A percentile compares a stretch with the other conserved stretches of the same genome.
These are phyloP conservation scores for Trinectes maculatus DNA, from an alignment of 2,113 vertebrate genomes.

Conservation along the genomic window DNA sequence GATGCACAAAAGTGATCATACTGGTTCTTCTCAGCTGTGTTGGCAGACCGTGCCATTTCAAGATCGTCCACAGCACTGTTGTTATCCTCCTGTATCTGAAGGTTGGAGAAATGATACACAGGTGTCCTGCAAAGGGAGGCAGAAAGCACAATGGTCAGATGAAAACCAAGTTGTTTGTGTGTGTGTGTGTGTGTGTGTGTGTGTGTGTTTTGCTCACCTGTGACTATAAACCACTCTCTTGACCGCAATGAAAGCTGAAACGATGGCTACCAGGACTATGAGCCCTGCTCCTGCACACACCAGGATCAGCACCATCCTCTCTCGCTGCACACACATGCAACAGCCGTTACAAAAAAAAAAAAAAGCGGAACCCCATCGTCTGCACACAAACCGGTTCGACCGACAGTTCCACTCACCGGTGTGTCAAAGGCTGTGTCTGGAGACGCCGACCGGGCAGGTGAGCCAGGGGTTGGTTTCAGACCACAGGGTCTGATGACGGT, in stretches of 20 bases:
- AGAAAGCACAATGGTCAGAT: neutral
- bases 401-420: conserved; percentile 62
- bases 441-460: conserved; percentile 25
- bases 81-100: conserved; percentile 75
- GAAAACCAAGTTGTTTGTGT: neutral
- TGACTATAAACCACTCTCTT: conserved; percentile 68
- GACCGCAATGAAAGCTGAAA: conserved; percentile 63
- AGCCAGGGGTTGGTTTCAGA: conserved; percentile 46
- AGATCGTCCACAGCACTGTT: conserved; percentile 28
- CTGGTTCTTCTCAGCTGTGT: conserved; percentile 76
- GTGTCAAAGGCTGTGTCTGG: conserved; percentile 60
- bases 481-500: conserved; percentile 72
- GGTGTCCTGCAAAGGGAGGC: conserved; percentile 64
- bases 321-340: conserved; percentile 50
- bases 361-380: too few species aligned
- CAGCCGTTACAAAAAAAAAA: neutral
- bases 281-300: conserved; percentile 66
- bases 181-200: neutral
- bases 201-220: conserved; percentile 59
- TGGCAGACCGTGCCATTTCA: conserved; percentile 63
- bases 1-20: neutral
- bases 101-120: conserved; percentile 80
- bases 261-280: conserved; percentile 58
- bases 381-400: neutral
- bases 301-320: conserved; percentile 75